Base-by-base conservation (phyloP, 2,888 invertebrate genomes). In the Eupithecia dodoneata region DNA sequence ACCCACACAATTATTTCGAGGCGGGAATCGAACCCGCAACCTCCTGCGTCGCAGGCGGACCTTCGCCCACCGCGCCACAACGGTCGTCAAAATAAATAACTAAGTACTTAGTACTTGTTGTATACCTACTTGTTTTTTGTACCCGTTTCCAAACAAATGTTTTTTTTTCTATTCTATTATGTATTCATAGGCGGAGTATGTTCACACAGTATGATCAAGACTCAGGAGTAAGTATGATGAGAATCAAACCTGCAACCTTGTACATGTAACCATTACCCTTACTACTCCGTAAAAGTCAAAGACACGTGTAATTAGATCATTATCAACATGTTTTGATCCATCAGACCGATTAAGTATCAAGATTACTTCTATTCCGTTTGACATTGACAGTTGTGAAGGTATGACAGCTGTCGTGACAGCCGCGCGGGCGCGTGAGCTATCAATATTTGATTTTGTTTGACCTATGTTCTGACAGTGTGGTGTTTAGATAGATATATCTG, bases 381-480 rank as follows among this genome's bases (percentile, higher is more conserved):
- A 74, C 71, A 74, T 71, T 75, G 71, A 71, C 75, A 65, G 52
- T 52, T 75, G 49, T 75, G 66, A 75, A 65, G 66, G 55, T 2
- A 71, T 65, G 75, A 66, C 75, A 84, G 81, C 77, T 82, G 81
- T 81, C 82, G 74, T 81, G 81, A 82, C 81, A 81, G 79, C 73
- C 18, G 18, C 55, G 55, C 18, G 55, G 55, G 9, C 55, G 18
- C 55, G 67, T 66, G 55, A 59, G 18, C 55, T 59, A 59, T 59
- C 55, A 59, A 59, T 59, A 59, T 59, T 59, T 59, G 55, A 59
- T 59, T 59, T 59, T n/a, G 45, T 42, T 67, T 72, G 66, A 59
- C 55, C 55, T 59, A 59, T 18, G 18, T 59, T 55, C n/a, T 55
- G n/a, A 55, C n/a, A n/a, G 55, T 55, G n/a, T 55, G 7, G n/a